Percentiles rank a stretch among this genome's conserved stretches.
Evolutionary conservation across 2,888 invertebrate species (phyloP).

Genomic region (Heptascelio sp.): DNA sequence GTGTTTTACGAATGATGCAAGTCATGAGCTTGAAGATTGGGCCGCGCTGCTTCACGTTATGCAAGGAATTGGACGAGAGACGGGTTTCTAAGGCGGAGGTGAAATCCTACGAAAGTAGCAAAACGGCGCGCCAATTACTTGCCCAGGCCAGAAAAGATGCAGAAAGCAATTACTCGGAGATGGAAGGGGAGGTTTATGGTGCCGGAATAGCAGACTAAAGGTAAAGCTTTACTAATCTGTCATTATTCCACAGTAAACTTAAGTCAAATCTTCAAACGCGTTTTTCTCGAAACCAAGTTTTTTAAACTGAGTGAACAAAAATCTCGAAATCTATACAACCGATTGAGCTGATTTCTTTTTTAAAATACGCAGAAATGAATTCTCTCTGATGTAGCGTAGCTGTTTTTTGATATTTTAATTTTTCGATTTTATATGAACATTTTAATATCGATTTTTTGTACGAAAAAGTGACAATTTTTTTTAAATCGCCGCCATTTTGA

Average conservation of each 20-base stretch:
- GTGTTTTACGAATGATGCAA: conserved; percentile 46
- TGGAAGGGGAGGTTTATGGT: conserved; percentile 35
- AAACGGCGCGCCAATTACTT: conserved; percentile 30
- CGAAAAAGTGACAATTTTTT: conserved; percentile 22
- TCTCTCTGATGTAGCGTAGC: conserved; percentile 1
- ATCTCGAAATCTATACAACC: conserved; percentile 5
- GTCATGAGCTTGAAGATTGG: conserved; percentile 35
- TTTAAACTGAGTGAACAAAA: conserved; percentile 8
- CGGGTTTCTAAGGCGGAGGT: conserved; percentile 28
- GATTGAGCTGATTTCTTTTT: conserved; percentile 21
- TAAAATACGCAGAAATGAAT: conserved; percentile 5
- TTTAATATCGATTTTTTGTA: conserved; percentile 17
- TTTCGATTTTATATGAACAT: conserved; percentile 15
- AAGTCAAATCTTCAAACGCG: conserved; percentile 16
- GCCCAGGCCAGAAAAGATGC: conserved; percentile 28
- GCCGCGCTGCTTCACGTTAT: conserved; percentile 14
- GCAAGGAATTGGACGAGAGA: conserved; percentile 24
- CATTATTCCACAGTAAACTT: conserved; percentile 8
- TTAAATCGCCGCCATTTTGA: background rate
- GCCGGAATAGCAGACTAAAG: conserved; percentile 26
- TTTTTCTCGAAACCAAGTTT: conserved; percentile 22
- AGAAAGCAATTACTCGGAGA: conserved; percentile 28
- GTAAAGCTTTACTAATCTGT: conserved; percentile 9
- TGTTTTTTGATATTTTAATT: conserved; percentile 20
- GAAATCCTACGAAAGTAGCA: conserved; percentile 17